Percentiles rank a stretch among this genome's conserved stretches.
phyloP scores from a whole-genome alignment of 2,113 vertebrate species.

The Syngnathoides biaculeatus region DNA sequence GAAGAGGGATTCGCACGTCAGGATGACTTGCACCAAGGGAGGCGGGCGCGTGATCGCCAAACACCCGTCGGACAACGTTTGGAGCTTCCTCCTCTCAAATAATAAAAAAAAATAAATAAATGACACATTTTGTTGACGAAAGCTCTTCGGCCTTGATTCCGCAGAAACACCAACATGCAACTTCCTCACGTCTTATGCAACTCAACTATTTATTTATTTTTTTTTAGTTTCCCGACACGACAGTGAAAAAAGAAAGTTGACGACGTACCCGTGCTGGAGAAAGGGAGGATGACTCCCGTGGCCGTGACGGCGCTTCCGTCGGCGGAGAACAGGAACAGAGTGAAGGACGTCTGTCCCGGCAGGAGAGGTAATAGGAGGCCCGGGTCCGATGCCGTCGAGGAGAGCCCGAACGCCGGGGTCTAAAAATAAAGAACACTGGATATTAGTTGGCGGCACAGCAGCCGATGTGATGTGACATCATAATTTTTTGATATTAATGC shows the following conservation, averaged over 20 bases:
- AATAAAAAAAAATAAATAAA: too few relatives aligned
- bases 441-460: neutral
- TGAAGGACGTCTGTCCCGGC: constrained; percentile 69
- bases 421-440: constrained; percentile 25
- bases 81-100: constrained; percentile 2
- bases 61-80: neutral
- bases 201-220: neutral
- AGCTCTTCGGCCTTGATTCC: constrained; percentile 6
- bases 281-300: constrained; percentile 80
- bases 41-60: neutral
- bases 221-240: neutral
- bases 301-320: constrained; percentile 62
- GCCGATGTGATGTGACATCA: too few relatives aligned
- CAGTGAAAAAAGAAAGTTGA: neutral
- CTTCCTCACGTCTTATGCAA: constrained; percentile 22
- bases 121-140: too few relatives aligned
- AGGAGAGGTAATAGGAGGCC: constrained; percentile 80
- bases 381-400: constrained; percentile 71
- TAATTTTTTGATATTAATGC: too few relatives aligned
- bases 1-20: neutral
- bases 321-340: constrained; percentile 75
- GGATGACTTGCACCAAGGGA: constrained; percentile 1
- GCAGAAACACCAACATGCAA: constrained; percentile 8
- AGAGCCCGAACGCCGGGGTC: constrained; percentile 61
- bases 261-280: constrained; percentile 74